Conservation (phyloP, 2,113 vertebrate species). For the Bambusicola thoracicus region DNA sequence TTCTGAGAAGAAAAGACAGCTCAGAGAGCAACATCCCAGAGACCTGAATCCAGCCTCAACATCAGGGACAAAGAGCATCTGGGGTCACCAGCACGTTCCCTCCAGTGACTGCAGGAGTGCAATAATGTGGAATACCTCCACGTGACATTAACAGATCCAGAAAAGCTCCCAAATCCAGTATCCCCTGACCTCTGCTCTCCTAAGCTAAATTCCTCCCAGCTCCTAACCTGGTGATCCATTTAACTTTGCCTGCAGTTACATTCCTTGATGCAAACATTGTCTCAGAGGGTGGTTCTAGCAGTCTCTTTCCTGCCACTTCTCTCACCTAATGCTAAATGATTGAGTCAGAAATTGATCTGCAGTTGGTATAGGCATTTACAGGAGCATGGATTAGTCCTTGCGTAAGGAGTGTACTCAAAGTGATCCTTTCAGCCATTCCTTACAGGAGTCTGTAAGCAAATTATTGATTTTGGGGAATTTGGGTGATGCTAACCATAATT, state of each 20-base stretch:
- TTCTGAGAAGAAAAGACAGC: rapidly evolving
- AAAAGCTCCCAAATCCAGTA: background rate
- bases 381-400: background rate
- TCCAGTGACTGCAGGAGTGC: background rate
- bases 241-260: rapidly evolving
- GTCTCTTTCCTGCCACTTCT: background rate
- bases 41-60: background rate
- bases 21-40: background rate
- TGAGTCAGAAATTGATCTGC: background rate
- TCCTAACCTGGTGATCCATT: background rate
- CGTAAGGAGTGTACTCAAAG: background rate
- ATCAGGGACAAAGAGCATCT: background rate
- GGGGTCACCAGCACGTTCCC: background rate
- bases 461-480: background rate
- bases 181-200: background rate
- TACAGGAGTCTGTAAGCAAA: background rate
- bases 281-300: background rate
- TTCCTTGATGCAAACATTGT: background rate
- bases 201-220: background rate
- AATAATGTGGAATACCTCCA: rapidly evolving
- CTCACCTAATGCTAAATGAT: background rate
- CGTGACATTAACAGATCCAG: background rate
- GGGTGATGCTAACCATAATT: background rate
- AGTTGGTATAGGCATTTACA: background rate
- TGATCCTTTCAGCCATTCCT: background rate